Base-by-base conservation (phyloP, 2,888 invertebrate genomes). In the Gandaritis pyraliata region DNA sequence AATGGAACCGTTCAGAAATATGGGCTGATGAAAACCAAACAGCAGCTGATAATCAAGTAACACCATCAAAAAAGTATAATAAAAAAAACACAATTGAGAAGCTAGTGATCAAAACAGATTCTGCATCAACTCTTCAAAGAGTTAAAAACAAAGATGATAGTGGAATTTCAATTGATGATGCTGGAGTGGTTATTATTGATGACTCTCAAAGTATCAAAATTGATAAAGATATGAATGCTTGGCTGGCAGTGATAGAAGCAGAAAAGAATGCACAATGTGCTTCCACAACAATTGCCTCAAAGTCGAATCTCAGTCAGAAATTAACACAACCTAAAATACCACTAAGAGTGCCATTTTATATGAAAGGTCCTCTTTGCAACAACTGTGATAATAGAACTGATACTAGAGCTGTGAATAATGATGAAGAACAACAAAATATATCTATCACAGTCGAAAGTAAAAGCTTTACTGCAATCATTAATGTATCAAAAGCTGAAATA, bases 221-320 rank as follows among this genome's bases (percentile, higher is more conserved):
- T 57, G 88, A 90, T 74, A 91, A 90, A 75, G 91, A 92, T 73
- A 76, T 68, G 70, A 68, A 79, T 41, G 89, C 90, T 58, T 85
- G 79, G 71, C 64, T 82, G 39, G 86, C 86, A 65, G 83, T 90
- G 12, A 61, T 78, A 47, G 73, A 81, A 66, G 85, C 85, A 67
- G 79, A 83, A 55, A 68, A 81, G 53, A 73, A 75, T 51, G 69
- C 70, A 63, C 50, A 69, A 47, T 62, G 67, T 64, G 63, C 56
- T 54, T 71, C 75, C 33, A 39, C 36, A 38, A 49, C 38, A 43
- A 53, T 38, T 48, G 51, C 63, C 29, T 47, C 38, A 43, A 60
- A 30, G 0, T 46, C 49, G 7, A 46, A 18, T 23, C 18, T 39
- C 18, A 56, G 23, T 54, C 46, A 51, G 12, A 16, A 47, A 51